Percentiles rank a stretch among this genome's conserved stretches.
Evolutionary conservation across 2,888 invertebrate genomes (phyloP).

Genomic region (Lampropteryx suffumata): DNA sequence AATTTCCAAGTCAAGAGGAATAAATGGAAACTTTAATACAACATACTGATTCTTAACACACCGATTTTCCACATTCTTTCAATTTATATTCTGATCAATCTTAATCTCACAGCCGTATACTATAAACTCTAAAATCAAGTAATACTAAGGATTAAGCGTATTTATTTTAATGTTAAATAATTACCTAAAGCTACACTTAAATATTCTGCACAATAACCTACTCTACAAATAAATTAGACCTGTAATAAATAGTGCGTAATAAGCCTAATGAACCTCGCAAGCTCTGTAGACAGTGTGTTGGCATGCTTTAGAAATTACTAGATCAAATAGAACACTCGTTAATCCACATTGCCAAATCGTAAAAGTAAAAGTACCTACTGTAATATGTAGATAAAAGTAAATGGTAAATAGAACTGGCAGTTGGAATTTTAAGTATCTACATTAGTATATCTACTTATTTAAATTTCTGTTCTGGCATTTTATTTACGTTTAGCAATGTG

Average conservation of each 20-base stretch:
- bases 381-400: background rate
- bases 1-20: background rate
- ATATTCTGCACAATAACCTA: conserved; percentile 16
- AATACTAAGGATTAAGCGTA: conserved; percentile 23
- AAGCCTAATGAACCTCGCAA: conserved; percentile 5
- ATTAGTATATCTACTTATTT: too few relatives aligned
- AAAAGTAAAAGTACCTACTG: too few relatives aligned
- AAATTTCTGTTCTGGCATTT: background rate
- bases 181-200: background rate
- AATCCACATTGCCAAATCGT: too few relatives aligned
- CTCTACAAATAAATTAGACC: conserved; percentile 12
- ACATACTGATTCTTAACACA: background rate
- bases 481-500: background rate
- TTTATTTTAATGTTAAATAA: conserved; percentile 7
- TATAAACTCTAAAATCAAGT: conserved; percentile 9
- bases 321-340: too few relatives aligned
- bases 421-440: too few relatives aligned
- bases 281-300: conserved; percentile 2
- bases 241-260: conserved; percentile 22
- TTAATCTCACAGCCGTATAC: conserved; percentile 55
- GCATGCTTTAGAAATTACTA: background rate
- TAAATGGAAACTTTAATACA: background rate
- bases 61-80: conserved; percentile 4
- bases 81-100: conserved; percentile 22
- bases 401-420: background rate